Evolutionary conservation across 2,113 vertebrate genomes (phyloP), one percentile per base, ranked within the genome.

Genomic region (Oxygymnocypris stewartii): DNA sequence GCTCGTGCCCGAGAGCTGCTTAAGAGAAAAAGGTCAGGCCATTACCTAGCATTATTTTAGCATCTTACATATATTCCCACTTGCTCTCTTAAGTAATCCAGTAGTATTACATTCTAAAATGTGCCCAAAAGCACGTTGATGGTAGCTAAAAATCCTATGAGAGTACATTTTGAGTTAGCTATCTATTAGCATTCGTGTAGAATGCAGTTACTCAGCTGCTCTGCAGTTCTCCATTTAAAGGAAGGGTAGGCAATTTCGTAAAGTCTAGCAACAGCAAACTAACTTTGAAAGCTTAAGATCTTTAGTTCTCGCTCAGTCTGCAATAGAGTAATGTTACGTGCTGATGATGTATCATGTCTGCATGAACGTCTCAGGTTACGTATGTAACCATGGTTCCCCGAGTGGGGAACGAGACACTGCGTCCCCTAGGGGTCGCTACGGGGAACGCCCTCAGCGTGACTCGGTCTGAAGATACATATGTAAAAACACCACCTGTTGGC

Each of bases 11-110:
- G 35, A 85, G 79, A 78, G 35, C 63, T 77, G 16, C 47, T 37
- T 35, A 73, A 28, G 37, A 23, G 5, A 74, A 54, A 84, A 79
- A 47, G 77, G 75, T 59, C 75, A 87, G 82, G 10, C 35, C 79
- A 44, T 54, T 83, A 86, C 23, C 37, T 65, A n/a, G 10, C 14
- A 6, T 79, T n/a, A n/a, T n/a, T n/a, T n/a, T n/a, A n/a, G 23
- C 28, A 65, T 79, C 42, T 31, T 10, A 42, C 28, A 31, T 63
- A 35, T 61, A 28, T 61, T 74, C 37, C 69, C 23, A 28, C 18
- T 86, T 25, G 57, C 28, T 42, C 23, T 42, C 49, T n/a, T n/a
- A 20, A 80, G 6, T 5, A 42, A 2, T 74, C 40, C 20, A 74
- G 11, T 12, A 42, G 37, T 74, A 74, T 74, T 74, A 18, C 28